Evolutionary conservation across 2,113 vertebrate genomes (phyloP), one percentile per base, ranked within the genome.

Genomic region (Saguinus midas): DNA sequence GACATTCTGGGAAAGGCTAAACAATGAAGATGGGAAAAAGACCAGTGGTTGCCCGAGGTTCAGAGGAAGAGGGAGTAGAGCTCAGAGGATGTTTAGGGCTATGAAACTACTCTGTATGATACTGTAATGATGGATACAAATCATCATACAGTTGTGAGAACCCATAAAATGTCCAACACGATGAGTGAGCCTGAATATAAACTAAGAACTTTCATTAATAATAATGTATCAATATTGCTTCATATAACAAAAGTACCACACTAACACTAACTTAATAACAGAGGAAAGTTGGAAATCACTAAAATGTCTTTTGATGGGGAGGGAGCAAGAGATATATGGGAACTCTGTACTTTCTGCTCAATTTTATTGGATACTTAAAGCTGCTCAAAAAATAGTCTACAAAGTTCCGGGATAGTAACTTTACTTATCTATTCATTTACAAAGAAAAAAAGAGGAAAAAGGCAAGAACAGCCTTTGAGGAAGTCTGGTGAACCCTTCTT

Each of bases 1-100:
- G 75, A n/a, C 35, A 16, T 94, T 91, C 35, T 82, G 23, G 75
- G 48, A 61, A 55, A 88, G 72, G 27, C 32, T 48, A 64, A 87
- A 66, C 61, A 85, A 50, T 18, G 29, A 40, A 81, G 16, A 86
- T 48, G 50, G 4, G 25, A n/a, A 66, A 84, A 86, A 35, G 68
- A 40, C 10, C 66, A 37, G 50, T 52, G 79, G 18, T 66, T 76
- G 25, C 23, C 61, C 43, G 23, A 68, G 61, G 16, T 12, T 35
- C 3, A 45, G 35, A 5, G 4, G 25, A 14, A 3, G 4, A 12
- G 32, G 12, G 6, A 50, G 35, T n/a, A 27, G 4, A 45, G n/a
- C 4, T 16, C 3, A 6, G 78, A 17, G 3, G 16, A 52, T 8
- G 17, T 82, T 70, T 0, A 76, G 66, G 43, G n/a, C 48, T 14